Evolutionary conservation across 92 coral and sea anemone species (phyloP).

Genomic region (Plumapathes pennacea): DNA sequence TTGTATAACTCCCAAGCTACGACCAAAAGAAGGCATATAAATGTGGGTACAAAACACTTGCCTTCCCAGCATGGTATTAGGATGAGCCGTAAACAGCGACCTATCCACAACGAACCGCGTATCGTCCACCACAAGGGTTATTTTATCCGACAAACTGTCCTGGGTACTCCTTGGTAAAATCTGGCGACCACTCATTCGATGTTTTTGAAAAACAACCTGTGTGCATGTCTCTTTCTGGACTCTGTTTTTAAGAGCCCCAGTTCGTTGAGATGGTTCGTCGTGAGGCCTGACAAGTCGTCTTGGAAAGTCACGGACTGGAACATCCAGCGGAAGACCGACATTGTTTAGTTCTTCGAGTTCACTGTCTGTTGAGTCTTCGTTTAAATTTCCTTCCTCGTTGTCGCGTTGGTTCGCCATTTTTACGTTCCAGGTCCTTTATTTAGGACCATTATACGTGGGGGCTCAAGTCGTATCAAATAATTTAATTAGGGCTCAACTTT

Average conservation of each 20-base stretch:
- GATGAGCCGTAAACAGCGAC: conserved; percentile 83
- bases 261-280: conserved; percentile 59
- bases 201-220: conserved; percentile 46
- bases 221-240: conserved; percentile 38
- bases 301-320: conserved; percentile 84
- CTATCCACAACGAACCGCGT: conserved; percentile 94
- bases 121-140: conserved; percentile 89
- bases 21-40: too few relatives aligned
- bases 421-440: too few relatives aligned
- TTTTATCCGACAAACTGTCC: conserved; percentile 61
- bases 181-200: conserved; percentile 47
- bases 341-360: conserved; percentile 71
- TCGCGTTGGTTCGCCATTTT: conserved; percentile 32
- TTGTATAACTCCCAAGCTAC: too few relatives aligned
- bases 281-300: conserved; percentile 54
- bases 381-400: conserved; percentile 29
- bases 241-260: conserved; percentile 28
- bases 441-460: too few relatives aligned
- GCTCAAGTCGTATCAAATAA: too few relatives aligned
- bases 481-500: too few relatives aligned
- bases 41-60: conserved; percentile 14
- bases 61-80: conserved; percentile 98
- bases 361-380: conserved; percentile 81
- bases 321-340: conserved; percentile 72
- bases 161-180: conserved; percentile 45